Base-by-base conservation (phyloP, 2,113 vertebrate genomes). In the Ariopsis seemanni region DNA sequence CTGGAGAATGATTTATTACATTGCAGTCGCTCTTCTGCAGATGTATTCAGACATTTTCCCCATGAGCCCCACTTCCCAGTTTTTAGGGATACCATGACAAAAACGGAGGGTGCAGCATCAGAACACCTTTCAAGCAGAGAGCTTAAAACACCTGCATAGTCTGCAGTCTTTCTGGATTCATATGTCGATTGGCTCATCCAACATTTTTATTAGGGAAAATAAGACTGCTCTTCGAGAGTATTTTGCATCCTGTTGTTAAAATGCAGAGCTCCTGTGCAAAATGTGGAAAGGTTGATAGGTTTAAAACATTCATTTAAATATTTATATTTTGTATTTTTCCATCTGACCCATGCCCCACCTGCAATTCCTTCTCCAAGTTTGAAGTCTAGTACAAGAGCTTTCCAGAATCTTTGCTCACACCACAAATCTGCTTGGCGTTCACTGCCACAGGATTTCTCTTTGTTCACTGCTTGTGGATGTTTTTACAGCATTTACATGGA, bases 191-290 rank as follows among this genome's bases (percentile, higher is more conserved):
- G 55, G n/a, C 11, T 25, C 78, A 58, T 34, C 55, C 58, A 17
- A 81, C 27, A 60, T 34, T 58, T 81, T 80, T 57, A 58, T 81
- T 34, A 34, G 15, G 15, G 77, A 55, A 81, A 81, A 81, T 82
- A 22, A 48, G 42, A 83, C 20, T 60, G 8, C 25, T 27, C 30
- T 60, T 30, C 27, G 57, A 7, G 9, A 4, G 2, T 50, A 75
- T 75, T 78, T 25, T n/a, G 5, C 52, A 5, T 55, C 30, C 52
- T 30, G 15, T 57, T 57, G n/a, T 80, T 57, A 57, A 80, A 78
- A 78, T 81, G 27, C 55, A 81, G 55, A 34, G 55, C 27, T 60
- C 11, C 55, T 57, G 58, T 2, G 25, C 50, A 25, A 53, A 78
- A 78, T n/a, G 11, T 55, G 12, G 52, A 14, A 55, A 78, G 20